Conservation (phyloP, 2,888 invertebrate genomes). For the Nudaria mundana region DNA sequence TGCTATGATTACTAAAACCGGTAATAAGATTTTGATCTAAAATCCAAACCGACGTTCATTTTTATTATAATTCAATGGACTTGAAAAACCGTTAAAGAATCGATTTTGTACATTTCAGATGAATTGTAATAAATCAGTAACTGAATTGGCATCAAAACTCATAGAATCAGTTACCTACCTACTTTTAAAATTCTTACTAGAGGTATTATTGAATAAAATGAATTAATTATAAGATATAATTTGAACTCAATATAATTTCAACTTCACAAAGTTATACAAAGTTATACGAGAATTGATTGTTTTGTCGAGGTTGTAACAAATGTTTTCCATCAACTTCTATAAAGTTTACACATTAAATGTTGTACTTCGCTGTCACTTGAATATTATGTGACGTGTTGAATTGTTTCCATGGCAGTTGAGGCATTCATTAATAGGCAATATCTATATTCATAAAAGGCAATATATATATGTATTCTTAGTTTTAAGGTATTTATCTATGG, state of each 20-base stretch:
- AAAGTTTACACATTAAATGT: constrained; percentile 8
- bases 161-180: neutral
- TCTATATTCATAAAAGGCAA: too few species aligned
- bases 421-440: neutral
- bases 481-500: too few species aligned
- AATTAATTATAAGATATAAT: constrained; percentile 1
- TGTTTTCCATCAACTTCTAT: constrained; percentile 4
- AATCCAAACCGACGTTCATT: too few species aligned
- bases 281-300: constrained; percentile 10
- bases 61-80: too few species aligned
- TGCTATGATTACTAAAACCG: too few species aligned
- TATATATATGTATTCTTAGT: too few species aligned
- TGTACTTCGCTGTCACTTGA: constrained; percentile 3
- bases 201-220: neutral
- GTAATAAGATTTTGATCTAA: too few species aligned
- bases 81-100: too few species aligned
- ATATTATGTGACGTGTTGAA: neutral
- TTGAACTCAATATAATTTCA: neutral
- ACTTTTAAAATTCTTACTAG: neutral
- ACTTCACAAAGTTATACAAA: too few species aligned
- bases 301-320: constrained; percentile 6
- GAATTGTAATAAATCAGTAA: neutral
- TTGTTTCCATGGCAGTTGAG: neutral
- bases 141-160: neutral
- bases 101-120: too few species aligned